A percentile compares a stretch with the other conserved stretches of the same genome.
phyloP scores from a whole-genome alignment of 2,797 vertebrate species.

The Sebastes hopkinsi region DNA sequence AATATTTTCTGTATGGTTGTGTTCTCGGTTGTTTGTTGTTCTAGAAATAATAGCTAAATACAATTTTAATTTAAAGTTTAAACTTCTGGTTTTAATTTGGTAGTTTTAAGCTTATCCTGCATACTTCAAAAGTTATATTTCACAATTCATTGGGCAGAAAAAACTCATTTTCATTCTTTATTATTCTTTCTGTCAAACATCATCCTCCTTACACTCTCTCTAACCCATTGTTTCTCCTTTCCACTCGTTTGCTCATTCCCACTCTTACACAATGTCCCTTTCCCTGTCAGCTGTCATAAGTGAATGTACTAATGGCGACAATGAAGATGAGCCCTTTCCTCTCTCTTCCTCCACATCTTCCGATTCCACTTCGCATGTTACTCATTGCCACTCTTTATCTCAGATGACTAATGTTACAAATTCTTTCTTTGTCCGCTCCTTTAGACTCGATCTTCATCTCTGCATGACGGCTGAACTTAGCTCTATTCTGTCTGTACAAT shows the following conservation, averaged over 20 bases:
- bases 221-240: background rate
- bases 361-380: constrained; percentile 13
- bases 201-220: background rate
- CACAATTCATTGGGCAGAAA: too few species aligned
- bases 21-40: background rate
- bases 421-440: background rate
- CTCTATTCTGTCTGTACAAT: constrained; percentile 23
- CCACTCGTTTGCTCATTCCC: background rate
- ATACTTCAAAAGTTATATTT: background rate
- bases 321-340: background rate
- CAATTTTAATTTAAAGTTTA: background rate
- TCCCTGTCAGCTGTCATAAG: background rate
- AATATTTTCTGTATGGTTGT: background rate
- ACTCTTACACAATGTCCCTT: background rate
- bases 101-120: background rate
- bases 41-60: background rate
- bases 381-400: constrained; percentile 9
- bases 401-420: constrained; percentile 5
- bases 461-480: background rate
- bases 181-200: background rate
- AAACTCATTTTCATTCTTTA: background rate
- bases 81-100: background rate
- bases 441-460: background rate
- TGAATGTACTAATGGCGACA: background rate
- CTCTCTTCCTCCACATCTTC: background rate